Conservation (phyloP, 2,113 vertebrate species). For the Platanista minor region DNA sequence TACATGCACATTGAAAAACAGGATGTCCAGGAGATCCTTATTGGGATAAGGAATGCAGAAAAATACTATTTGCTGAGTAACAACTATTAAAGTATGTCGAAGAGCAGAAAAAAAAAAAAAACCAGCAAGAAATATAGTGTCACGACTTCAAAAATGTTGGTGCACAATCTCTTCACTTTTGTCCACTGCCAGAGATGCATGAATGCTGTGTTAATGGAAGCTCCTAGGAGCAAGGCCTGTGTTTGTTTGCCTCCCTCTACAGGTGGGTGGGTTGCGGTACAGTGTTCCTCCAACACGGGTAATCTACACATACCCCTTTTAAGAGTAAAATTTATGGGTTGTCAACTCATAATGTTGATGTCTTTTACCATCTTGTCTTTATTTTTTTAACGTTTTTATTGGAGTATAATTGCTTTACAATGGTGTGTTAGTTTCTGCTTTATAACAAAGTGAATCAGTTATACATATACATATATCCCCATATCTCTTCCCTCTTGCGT, state of each 20-base stretch:
- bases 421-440: no score
- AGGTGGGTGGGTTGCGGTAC: not conserved
- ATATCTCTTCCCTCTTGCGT: no score
- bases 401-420: no score
- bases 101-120: not conserved
- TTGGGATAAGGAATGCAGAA: not conserved
- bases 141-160: not conserved
- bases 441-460: no score
- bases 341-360: not conserved
- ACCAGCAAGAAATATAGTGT: not conserved
- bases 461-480: no score
- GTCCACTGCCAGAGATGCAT: not conserved
- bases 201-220: not conserved
- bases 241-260: conserved; percentile 62
- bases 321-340: not conserved
- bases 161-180: not conserved
- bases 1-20: not conserved
- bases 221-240: not conserved
- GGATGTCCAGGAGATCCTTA: not conserved
- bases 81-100: not conserved
- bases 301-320: not conserved
- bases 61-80: not conserved
- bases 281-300: not conserved
- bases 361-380: not conserved
- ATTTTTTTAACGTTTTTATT: no score